A percentile compares a stretch with the other conserved stretches of the same genome.
Conservation (phyloP, 2,113 vertebrate genomes). For the Coregonus clupeaformis region DNA sequence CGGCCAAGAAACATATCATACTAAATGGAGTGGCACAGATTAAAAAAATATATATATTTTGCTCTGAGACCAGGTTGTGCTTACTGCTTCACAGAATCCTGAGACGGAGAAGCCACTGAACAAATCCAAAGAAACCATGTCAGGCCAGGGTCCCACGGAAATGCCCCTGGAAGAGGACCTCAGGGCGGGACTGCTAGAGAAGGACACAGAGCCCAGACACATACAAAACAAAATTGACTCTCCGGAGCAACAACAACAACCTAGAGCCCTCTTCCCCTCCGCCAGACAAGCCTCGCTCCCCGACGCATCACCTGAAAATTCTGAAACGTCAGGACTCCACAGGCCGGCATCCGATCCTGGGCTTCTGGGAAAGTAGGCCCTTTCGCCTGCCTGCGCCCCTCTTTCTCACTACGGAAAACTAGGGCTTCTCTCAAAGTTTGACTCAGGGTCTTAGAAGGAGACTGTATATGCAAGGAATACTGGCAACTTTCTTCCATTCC, state of each 20-base stretch:
- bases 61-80: not conserved
- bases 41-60: too few species aligned
- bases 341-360: conserved; percentile 94
- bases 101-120: conserved; percentile 77
- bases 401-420: conserved; percentile 57
- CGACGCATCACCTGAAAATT: conserved; percentile 80
- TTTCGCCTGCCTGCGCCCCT: not conserved
- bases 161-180: conserved; percentile 81
- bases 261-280: conserved; percentile 75
- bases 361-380: conserved; percentile 85
- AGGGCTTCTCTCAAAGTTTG: conserved; percentile 82
- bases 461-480: conserved; percentile 74
- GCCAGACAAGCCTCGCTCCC: conserved; percentile 86
- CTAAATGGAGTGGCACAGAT: too few species aligned
- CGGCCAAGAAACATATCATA: too few species aligned
- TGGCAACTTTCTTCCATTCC: conserved; percentile 89
- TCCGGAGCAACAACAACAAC: conserved; percentile 53
- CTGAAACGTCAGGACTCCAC: conserved; percentile 81
- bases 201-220: conserved; percentile 43
- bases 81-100: conserved; percentile 76
- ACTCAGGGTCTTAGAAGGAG: conserved; percentile 94
- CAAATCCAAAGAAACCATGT: conserved; percentile 88
- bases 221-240: conserved; percentile 56
- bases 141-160: conserved; percentile 75
- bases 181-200: conserved; percentile 70